These are phyloP conservation scores for Cartodere bifasciata DNA, from an alignment of 2,888 invertebrate genomes.

Conservation along the genomic window DNA sequence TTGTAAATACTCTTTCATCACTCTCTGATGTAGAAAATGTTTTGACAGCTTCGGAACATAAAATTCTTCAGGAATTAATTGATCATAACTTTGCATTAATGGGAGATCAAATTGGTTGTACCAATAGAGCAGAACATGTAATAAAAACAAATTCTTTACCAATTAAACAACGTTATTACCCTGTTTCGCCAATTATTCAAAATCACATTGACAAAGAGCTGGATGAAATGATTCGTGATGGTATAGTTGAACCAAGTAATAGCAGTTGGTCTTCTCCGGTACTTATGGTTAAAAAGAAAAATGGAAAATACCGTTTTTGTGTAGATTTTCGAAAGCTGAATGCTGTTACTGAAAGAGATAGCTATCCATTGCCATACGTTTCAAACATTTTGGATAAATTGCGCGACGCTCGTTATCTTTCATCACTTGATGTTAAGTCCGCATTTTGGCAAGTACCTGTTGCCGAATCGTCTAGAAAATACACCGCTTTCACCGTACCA, in stretches of 20 bases:
- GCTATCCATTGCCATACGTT: slow-evolving; percentile 4
- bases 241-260: slow-evolving; percentile 21
- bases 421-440: too few species aligned
- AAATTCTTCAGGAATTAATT: neutral
- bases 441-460: too few species aligned
- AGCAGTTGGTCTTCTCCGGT: slow-evolving; percentile 22
- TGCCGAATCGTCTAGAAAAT: too few species aligned
- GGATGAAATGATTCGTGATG: slow-evolving; percentile 22
- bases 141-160: slow-evolving; percentile 3
- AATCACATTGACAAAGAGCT: slow-evolving; percentile 18
- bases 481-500: too few species aligned
- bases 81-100: neutral
- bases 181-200: slow-evolving; percentile 14
- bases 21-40: neutral
- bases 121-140: slow-evolving; percentile 4
- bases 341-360: neutral
- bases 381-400: slow-evolving; percentile 3
- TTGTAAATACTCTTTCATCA: neutral
- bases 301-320: slow-evolving; percentile 1
- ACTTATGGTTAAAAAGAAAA: slow-evolving; percentile 3
- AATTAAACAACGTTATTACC: slow-evolving; percentile 11
- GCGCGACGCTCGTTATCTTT: neutral
- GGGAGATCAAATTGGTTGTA: slow-evolving; percentile 3
- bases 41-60: neutral
- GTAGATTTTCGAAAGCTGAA: too few species aligned